These are phyloP conservation scores for Aphaenogaster floridana DNA, from an alignment of 1,140 invertebrate species.

Conservation along the genomic window DNA sequence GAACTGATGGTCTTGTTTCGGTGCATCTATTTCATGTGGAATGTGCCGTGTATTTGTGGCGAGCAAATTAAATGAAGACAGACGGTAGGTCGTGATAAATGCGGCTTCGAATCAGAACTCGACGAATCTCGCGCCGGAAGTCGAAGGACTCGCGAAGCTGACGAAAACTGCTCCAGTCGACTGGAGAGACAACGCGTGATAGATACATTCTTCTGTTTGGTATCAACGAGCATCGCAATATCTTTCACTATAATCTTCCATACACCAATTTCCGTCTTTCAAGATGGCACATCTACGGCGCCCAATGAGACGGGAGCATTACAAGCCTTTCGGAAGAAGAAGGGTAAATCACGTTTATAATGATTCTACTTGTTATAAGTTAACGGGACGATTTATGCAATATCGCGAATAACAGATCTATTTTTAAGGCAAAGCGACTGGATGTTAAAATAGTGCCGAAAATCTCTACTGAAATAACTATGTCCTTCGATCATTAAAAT, in stretches of 20 bases:
- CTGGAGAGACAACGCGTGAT: constrained; percentile 42
- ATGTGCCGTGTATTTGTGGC: constrained; percentile 30
- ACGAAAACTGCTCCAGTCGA: constrained; percentile 75
- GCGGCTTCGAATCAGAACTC: constrained; percentile 75
- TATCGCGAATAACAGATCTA: constrained; percentile 32
- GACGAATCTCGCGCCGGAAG: constrained; percentile 71
- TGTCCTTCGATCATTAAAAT: constrained; percentile 67
- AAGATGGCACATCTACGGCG: constrained; percentile 84
- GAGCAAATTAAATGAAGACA: constrained; percentile 40
- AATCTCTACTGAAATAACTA: constrained; percentile 71
- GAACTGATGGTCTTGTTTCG: background rate
- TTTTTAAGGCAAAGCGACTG: constrained; percentile 63
- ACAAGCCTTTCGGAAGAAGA: constrained; percentile 85
- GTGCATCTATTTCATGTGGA: constrained; percentile 11
- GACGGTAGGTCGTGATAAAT: constrained; percentile 74
- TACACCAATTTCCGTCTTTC: background rate
- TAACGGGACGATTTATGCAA: background rate
- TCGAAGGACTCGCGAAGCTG: constrained; percentile 80
- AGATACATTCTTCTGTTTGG: constrained; percentile 12
- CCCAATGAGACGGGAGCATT: constrained; percentile 82
- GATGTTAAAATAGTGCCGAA: constrained; percentile 45
- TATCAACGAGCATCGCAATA: constrained; percentile 15
- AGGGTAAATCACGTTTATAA: constrained; percentile 80
- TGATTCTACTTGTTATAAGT: background rate
- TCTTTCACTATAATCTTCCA: constrained; percentile 6